These are phyloP conservation scores for Agrochola lychnidis DNA, from an alignment of 2,888 invertebrate species.

Conservation along the genomic window DNA sequence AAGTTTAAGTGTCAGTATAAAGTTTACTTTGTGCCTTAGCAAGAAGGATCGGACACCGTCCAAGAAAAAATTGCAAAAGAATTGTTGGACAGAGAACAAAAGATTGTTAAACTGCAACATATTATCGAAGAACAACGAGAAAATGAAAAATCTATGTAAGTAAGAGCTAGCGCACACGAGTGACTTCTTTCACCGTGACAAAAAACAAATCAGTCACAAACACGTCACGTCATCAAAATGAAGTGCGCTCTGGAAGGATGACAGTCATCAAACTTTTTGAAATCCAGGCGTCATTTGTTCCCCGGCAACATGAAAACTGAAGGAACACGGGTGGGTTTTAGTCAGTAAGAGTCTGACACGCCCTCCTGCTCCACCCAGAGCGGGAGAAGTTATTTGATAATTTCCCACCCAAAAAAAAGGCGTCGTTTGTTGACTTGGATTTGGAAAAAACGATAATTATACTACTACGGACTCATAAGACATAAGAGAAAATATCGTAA, in stretches of 20 bases:
- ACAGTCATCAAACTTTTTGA: neutral
- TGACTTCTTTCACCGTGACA: neutral
- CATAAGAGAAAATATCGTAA: too few relatives aligned
- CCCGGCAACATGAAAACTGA: too few relatives aligned
- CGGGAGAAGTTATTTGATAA: too few relatives aligned
- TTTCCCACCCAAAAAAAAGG: too few relatives aligned
- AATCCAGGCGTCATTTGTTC: neutral
- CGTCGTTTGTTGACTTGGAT: neutral
- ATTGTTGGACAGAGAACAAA: constrained; percentile 82
- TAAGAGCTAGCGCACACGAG: too few relatives aligned
- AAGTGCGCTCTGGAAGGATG: neutral
- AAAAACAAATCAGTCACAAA: neutral
- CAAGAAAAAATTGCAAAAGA: constrained; percentile 84
- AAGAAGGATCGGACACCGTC: constrained; percentile 78
- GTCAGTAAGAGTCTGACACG: too few relatives aligned
- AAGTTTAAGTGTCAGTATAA: neutral
- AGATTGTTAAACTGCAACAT: constrained; percentile 80
- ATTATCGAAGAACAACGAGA: constrained; percentile 79
- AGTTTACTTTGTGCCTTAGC: constrained; percentile 70
- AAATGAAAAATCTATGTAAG: constrained; percentile 83
- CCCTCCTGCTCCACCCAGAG: too few relatives aligned
- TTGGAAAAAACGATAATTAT: neutral
- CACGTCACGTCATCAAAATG: neutral
- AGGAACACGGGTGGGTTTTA: too few relatives aligned
- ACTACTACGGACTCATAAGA: too few relatives aligned